Conservation (phyloP, 2,113 vertebrate species). For the Colaptes auratus region DNA sequence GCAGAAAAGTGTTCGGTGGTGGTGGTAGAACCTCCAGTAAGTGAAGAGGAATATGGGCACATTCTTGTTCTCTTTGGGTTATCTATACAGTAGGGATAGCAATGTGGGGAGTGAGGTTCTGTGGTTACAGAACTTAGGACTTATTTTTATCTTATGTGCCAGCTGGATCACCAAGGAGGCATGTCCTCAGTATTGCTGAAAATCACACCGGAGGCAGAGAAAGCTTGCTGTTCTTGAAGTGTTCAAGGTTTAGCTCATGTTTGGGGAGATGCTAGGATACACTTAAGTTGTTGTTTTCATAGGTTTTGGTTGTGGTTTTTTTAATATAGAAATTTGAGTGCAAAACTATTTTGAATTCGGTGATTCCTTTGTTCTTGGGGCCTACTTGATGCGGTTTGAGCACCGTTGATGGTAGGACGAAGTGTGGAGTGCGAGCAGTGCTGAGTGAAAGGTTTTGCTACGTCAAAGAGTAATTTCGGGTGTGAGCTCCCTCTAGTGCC, state of each 20-base stretch:
- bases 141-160: neutral
- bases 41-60: no score
- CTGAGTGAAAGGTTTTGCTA: neutral
- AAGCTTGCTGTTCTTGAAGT: rapidly evolving
- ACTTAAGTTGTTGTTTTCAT: neutral
- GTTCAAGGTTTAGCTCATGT: neutral
- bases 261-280: neutral
- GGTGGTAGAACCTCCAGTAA: no score
- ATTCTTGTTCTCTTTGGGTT: neutral
- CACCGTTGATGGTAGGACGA: neutral
- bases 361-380: neutral
- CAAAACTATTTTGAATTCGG: neutral
- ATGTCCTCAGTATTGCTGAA: neutral
- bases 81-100: rapidly evolving
- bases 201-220: neutral
- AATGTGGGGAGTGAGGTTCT: neutral
- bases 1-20: neutral
- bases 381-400: neutral
- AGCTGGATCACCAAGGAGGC: neutral
- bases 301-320: neutral
- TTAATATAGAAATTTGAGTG: neutral
- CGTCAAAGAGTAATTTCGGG: rapidly evolving
- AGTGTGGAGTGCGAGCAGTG: neutral
- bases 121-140: neutral
- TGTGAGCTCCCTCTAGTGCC: slow-evolving; percentile 27